These are phyloP conservation scores for Carlito syrichta DNA, from an alignment of 2,113 vertebrate genomes.

Conservation along the genomic window DNA sequence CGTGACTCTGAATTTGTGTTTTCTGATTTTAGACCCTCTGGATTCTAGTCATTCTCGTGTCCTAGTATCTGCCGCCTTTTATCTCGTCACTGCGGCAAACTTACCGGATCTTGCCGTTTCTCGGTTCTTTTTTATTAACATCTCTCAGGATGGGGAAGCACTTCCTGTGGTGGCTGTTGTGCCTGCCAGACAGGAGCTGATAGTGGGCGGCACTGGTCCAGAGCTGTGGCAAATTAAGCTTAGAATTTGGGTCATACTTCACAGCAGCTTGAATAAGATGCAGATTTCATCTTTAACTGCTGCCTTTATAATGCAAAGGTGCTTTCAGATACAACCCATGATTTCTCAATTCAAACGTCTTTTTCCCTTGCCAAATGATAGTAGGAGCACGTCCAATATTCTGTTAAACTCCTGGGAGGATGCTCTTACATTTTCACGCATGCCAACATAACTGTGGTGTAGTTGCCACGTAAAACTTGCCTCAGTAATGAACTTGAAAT, in stretches of 20 bases:
- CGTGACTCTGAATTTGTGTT: not conserved
- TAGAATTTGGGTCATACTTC: not conserved
- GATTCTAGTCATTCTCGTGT: accelerated
- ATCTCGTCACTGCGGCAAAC: not conserved
- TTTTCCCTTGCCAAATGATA: not conserved
- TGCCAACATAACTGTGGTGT: constrained; percentile 3
- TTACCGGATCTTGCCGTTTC: not conserved
- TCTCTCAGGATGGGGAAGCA: not conserved
- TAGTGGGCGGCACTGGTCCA: not conserved
- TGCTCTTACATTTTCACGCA: not conserved
- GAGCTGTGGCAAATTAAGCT: not conserved
- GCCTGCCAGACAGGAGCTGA: not conserved
- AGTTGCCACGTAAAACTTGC: not conserved
- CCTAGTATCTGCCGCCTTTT: not conserved
- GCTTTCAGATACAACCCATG: not conserved
- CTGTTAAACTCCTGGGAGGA: not conserved
- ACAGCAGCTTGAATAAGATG: not conserved
- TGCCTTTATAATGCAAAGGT: not conserved
- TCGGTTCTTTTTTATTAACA: not conserved
- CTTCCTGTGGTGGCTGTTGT: not conserved
- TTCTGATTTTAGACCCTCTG: not conserved
- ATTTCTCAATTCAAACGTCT: not conserved
- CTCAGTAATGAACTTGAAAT: constrained; percentile 69
- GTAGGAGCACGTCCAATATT: not conserved
- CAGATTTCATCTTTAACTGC: not conserved